Base-by-base conservation (phyloP, 2,888 invertebrate genomes). In the Galerucella calmariensis region DNA sequence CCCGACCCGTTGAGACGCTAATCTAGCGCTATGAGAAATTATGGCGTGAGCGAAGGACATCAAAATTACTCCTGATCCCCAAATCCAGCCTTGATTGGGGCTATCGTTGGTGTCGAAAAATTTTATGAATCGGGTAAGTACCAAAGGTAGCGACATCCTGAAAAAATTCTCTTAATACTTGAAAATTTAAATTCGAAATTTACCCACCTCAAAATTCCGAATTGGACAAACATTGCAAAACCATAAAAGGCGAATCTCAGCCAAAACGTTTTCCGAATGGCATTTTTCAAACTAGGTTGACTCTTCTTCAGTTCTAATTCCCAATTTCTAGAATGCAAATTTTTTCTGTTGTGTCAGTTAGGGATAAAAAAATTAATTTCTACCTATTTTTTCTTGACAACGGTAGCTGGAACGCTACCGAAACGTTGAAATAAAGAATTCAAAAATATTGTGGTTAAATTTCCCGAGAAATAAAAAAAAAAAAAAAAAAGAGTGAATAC, bases 1-100 rank as follows among this genome's bases (percentile, higher is more conserved):
- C 67, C 96, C 95, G 65, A 95, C 89, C 79, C 92, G 90, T 79
- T 89, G 88, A 82, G 90, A 89, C 41, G 89, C 88, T 78, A 92
- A 84, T 72, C 86, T 87, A 24, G 88, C 80, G 80, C 92, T 94
- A 85, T 95, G 96, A 80, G 92, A 89, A 73, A 93, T 87, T 46
- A 94, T 78, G 16, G 92, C 88, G 67, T 90, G 90, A 2, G 89
- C 53, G 74, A 92, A 87, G 65, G 92, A 89, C 74, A 92, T 83
- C 5, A 90, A 62, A 80, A 94, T 90, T 82, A 94, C 90, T 10
- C 88, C 88, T 51, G 89, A 89, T 67, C 93, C 93, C 83, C 92
- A 91, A 69, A 92, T 85, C 86, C 93, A 94, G 1, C 94, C 94
- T 76, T 91, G 86, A 75, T 90, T 89, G 11, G 86, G 78, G 76